Evolutionary conservation across 2,888 invertebrate genomes (phyloP).

Genomic region (Balanococcus diminutus): DNA sequence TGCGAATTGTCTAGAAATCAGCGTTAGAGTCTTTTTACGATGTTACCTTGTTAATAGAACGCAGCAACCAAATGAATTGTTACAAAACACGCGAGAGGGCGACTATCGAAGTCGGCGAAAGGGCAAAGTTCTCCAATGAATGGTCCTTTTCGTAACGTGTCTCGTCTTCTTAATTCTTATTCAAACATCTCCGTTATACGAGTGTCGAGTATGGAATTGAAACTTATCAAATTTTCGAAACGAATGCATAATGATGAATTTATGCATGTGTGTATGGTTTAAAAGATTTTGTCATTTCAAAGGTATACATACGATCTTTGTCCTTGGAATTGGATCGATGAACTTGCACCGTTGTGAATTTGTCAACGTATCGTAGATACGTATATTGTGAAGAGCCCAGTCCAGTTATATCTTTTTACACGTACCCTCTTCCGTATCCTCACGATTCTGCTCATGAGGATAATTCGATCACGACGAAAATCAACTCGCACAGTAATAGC

Average conservation of each 20-base stretch:
- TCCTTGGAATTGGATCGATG: background rate
- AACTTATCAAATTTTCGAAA: background rate
- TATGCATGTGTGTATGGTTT: no score
- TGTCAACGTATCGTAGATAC: background rate
- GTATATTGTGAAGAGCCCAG: background rate
- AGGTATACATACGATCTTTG: background rate
- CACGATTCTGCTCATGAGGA: background rate
- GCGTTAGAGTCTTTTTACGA: no score
- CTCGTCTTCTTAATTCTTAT: background rate
- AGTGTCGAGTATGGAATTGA: background rate
- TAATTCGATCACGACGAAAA: slow-evolving; percentile 41
- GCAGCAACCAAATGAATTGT: background rate
- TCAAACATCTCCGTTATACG: background rate
- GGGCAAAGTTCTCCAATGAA: background rate
- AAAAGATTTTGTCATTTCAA: no score
- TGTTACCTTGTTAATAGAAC: no score
- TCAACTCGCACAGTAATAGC: background rate
- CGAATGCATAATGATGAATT: background rate
- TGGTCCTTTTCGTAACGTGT: background rate
- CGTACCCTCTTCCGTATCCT: background rate
- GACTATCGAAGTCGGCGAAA: background rate
- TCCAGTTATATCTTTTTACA: background rate
- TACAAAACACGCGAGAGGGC: background rate
- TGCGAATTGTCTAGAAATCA: background rate
- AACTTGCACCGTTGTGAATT: background rate